phyloP scores from a whole-genome alignment of 2,797 vertebrate species.

The Pseudotriccus pelzelni region DNA sequence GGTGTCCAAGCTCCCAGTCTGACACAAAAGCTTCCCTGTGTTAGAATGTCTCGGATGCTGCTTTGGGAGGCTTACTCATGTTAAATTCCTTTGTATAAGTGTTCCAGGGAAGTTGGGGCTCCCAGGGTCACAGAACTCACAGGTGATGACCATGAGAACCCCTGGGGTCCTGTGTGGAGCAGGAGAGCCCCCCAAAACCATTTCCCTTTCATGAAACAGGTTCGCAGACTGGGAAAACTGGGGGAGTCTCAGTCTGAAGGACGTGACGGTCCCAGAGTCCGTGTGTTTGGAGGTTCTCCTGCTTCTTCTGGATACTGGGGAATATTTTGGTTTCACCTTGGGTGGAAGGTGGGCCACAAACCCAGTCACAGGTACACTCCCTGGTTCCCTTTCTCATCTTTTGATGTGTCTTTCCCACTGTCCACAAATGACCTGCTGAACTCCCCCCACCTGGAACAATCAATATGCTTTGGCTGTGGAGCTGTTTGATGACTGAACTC shows the following conservation, averaged over 20 bases:
- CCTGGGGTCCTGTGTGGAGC: no score
- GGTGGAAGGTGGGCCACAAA: background rate
- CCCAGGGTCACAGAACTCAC: rapidly evolving
- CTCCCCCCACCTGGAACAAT: background rate
- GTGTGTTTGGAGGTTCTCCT: rapidly evolving
- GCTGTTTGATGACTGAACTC: no score
- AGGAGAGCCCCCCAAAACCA: background rate
- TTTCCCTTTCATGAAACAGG: background rate
- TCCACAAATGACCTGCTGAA: background rate
- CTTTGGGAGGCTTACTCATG: background rate
- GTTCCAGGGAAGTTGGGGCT: background rate
- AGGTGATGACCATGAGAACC: rapidly evolving
- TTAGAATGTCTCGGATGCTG: background rate
- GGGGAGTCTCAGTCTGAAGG: no score
- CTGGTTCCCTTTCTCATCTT: no score
- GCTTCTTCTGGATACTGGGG: background rate
- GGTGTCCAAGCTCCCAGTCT: background rate
- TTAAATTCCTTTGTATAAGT: background rate
- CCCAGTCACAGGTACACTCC: no score
- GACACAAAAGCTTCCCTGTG: background rate
- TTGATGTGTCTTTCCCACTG: no score
- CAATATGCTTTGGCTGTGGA: background rate
- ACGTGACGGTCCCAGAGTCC: rapidly evolving
- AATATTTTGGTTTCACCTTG: rapidly evolving
- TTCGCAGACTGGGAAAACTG: background rate